These are phyloP conservation scores for Ciconia boyciana DNA, from an alignment of 2,113 vertebrate genomes.

Conservation along the genomic window DNA sequence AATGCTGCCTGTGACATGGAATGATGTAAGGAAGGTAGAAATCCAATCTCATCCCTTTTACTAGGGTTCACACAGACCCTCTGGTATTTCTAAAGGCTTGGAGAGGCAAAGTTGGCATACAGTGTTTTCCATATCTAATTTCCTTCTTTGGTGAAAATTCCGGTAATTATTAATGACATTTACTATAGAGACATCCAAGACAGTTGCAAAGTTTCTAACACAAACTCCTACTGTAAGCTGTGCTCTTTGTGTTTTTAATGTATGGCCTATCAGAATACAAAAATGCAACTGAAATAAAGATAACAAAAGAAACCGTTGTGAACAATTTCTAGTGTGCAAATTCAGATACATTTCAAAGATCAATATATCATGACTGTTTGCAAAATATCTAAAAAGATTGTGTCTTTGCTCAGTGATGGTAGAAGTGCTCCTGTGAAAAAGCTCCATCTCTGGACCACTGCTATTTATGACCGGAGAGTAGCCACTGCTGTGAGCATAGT, in stretches of 20 bases:
- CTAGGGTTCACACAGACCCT: background rate
- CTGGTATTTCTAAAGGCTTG: slow-evolving; percentile 1
- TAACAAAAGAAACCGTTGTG: background rate
- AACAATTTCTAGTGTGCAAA: background rate
- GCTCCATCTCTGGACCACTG: background rate
- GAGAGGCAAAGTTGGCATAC: background rate
- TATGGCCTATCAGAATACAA: background rate
- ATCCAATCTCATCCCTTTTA: background rate
- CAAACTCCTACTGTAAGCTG: background rate
- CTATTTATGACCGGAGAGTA: background rate
- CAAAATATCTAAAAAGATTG: background rate
- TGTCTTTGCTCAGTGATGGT: background rate
- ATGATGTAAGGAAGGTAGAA: slow-evolving; percentile 35
- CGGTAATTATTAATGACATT: background rate
- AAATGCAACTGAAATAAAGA: background rate
- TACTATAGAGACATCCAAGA: background rate
- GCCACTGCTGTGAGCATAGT: background rate
- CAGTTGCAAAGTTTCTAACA: background rate
- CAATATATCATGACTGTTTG: background rate
- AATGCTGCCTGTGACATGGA: background rate
- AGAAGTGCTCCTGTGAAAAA: background rate
- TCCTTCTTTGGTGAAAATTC: slow-evolving; percentile 22
- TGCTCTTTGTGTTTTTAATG: background rate
- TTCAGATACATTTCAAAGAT: background rate
- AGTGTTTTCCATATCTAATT: slow-evolving; percentile 31